These are phyloP conservation scores for Drosophila melanosoma DNA, from an alignment of 2,888 invertebrate genomes.

Conservation along the genomic window DNA sequence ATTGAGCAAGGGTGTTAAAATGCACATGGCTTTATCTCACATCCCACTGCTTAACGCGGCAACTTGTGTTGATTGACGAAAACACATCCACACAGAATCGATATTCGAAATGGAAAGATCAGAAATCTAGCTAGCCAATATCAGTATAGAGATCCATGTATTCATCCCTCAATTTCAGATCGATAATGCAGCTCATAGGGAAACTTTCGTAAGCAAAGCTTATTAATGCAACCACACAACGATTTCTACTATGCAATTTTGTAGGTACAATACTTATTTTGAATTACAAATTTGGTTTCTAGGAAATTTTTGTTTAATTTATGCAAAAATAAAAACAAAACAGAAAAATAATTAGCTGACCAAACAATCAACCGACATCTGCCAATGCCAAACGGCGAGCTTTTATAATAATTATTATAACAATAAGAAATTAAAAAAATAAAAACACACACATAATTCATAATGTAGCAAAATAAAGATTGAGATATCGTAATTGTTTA, in stretches of 20 bases:
- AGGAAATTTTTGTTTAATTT: conserved; percentile 36
- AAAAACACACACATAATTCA: conserved; percentile 2
- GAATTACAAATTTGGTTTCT: conserved; percentile 24
- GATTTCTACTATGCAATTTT: conserved; percentile 48
- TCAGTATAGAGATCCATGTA: conserved; percentile 25
- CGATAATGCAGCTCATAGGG: conserved; percentile 58
- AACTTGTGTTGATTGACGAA: conserved; percentile 15
- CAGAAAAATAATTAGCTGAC: conserved; percentile 50
- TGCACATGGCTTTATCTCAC: conserved; percentile 16
- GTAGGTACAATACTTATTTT: conserved; percentile 31
- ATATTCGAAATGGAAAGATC: conserved; percentile 10
- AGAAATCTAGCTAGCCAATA: conserved; percentile 50
- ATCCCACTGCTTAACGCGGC: conserved; percentile 24
- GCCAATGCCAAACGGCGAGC: conserved; percentile 60
- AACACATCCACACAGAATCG: conserved; percentile 9
- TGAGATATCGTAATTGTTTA: conserved; percentile 23
- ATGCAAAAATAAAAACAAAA: conserved; percentile 15
- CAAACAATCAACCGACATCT: conserved; percentile 65
- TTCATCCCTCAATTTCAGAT: conserved; percentile 36
- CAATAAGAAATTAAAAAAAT: conserved; percentile 5
- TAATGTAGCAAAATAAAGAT: conserved; percentile 21
- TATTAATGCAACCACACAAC: conserved; percentile 56
- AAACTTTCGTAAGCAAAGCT: conserved; percentile 67
- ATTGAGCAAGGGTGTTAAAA: conserved; percentile 18
- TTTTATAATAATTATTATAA: conserved; percentile 37